phyloP scores from a whole-genome alignment of 2,113 vertebrate genomes.

The Chitala chitala region DNA sequence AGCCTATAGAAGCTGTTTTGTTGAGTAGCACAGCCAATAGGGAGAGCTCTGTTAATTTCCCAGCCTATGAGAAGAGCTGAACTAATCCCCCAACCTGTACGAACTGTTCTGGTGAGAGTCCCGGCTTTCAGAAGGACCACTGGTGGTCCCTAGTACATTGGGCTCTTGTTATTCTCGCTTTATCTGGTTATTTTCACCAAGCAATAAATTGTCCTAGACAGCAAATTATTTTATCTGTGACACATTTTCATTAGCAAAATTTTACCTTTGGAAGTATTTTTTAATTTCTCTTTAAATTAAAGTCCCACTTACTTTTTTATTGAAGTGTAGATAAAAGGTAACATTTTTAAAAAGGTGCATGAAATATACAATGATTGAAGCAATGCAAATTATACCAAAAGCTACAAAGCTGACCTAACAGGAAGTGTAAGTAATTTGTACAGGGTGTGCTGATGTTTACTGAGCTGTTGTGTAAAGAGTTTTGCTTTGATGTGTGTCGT shows the following conservation, averaged over 20 bases:
- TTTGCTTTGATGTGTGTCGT: conserved; percentile 20
- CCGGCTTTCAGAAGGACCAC: too few relatives aligned
- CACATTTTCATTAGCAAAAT: background rate
- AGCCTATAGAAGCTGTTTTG: background rate
- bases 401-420: background rate
- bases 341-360: background rate
- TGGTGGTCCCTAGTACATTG: too few relatives aligned
- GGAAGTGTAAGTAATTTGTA: background rate
- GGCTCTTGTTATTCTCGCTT: too few relatives aligned
- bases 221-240: background rate
- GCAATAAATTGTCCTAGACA: background rate
- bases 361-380: background rate
- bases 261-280: too few relatives aligned
- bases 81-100: too few relatives aligned
- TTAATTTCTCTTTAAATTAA: too few relatives aligned
- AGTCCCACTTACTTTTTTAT: background rate
- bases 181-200: too few relatives aligned
- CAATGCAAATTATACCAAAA: background rate
- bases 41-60: background rate
- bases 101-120: too few relatives aligned
- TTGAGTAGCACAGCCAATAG: too few relatives aligned
- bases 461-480: conserved; percentile 17
- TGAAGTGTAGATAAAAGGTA: background rate
- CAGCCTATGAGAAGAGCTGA: background rate
- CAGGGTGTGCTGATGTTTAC: background rate